Evolutionary conservation across 2,888 invertebrate species (phyloP).

Genomic region (Xanthostigma xanthostigma): DNA sequence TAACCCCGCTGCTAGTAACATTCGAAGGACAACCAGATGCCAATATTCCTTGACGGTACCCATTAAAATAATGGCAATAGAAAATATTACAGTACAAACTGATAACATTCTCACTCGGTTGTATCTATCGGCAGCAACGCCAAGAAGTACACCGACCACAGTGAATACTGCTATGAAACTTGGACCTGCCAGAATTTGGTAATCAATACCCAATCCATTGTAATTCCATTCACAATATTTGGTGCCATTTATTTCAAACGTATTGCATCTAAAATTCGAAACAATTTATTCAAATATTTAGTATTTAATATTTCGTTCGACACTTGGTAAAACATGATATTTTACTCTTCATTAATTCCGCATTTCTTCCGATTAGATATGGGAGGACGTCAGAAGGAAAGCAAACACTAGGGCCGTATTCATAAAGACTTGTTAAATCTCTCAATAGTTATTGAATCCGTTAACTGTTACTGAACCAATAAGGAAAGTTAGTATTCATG

Average conservation of each 20-base stretch:
- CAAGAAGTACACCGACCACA: conserved; percentile 70
- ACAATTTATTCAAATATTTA: conserved; percentile 8
- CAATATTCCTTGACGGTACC: conserved; percentile 75
- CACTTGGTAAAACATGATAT: too few relatives aligned
- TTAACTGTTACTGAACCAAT: too few relatives aligned
- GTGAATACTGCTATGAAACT: conserved; percentile 87
- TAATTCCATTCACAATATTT: conserved; percentile 83
- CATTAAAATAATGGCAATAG: conserved; percentile 70
- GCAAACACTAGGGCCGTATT: too few relatives aligned
- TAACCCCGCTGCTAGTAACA: conserved; percentile 74
- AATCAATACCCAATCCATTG: conserved; percentile 82
- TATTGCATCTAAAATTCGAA: conserved; percentile 38
- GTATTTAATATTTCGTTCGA: too few relatives aligned
- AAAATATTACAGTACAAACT: conserved; percentile 65
- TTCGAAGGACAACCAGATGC: conserved; percentile 74
- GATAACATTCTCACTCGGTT: conserved; percentile 62
- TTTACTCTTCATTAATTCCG: too few relatives aligned
- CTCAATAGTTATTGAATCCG: too few relatives aligned
- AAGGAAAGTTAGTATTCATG: too few relatives aligned
- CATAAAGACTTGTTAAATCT: too few relatives aligned
- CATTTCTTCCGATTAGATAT: too few relatives aligned
- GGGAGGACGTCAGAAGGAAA: too few relatives aligned
- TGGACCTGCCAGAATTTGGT: conserved; percentile 85
- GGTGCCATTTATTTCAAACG: conserved; percentile 52
- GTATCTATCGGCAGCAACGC: conserved; percentile 65